Conservation (phyloP, 2,113 vertebrate genomes). For the Alosa alosa region DNA sequence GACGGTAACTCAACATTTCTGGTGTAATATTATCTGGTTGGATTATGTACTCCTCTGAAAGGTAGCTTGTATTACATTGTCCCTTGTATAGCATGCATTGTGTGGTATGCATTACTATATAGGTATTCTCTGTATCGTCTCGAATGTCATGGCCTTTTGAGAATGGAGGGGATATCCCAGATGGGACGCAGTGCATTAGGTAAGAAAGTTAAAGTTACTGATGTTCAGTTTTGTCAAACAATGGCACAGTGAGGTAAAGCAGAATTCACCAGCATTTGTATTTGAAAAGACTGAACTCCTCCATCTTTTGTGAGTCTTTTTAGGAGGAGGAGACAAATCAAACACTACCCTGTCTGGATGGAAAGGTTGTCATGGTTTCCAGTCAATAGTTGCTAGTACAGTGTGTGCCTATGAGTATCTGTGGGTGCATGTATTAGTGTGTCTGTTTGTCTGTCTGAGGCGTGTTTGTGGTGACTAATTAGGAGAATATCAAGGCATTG, state of each 20-base stretch:
- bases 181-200: not conserved
- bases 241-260: not conserved
- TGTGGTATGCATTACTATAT: not conserved
- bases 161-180: not conserved
- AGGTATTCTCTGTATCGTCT: not conserved
- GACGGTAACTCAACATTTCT: not conserved
- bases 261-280: not conserved
- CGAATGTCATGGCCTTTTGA: not conserved
- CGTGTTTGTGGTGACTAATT: conserved; percentile 3
- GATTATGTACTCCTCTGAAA: not conserved
- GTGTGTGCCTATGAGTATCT: not conserved
- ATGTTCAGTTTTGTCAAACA: not conserved
- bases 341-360: not conserved
- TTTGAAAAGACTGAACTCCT: not conserved
- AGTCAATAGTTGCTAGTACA: not conserved
- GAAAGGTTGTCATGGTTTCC: conserved; percentile 16
- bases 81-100: conserved; percentile 12
- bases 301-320: not conserved
- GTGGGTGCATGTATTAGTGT: not conserved
- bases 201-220: not conserved
- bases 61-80: not conserved
- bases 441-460: not conserved
- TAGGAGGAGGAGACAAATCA: not conserved
- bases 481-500: not conserved
- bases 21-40: not conserved